Percentiles rank a stretch among this genome's conserved stretches.
Conservation (phyloP, 1,140 invertebrate species). For the Drosophila kurseongensis region DNA sequence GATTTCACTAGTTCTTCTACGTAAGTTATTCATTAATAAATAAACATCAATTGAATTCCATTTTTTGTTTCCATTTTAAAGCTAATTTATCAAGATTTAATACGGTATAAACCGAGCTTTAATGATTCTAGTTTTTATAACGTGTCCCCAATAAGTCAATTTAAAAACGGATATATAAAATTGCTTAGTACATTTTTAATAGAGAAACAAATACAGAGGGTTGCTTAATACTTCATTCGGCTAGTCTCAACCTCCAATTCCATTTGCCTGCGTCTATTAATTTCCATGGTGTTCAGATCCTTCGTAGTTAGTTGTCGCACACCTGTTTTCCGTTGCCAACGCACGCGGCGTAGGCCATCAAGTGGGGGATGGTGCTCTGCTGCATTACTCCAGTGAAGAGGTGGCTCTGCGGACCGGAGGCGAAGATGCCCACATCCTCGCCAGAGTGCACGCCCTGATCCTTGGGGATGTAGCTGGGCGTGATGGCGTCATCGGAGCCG, state of each 20-base stretch:
- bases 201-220: background rate
- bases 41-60: too few relatives aligned
- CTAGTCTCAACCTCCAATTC: background rate
- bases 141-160: background rate
- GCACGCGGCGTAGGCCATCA: slow-evolving; percentile 89
- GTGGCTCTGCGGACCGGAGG: slow-evolving; percentile 87
- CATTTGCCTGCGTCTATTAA: background rate
- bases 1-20: too few relatives aligned
- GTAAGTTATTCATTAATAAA: too few relatives aligned
- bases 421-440: slow-evolving; percentile 89
- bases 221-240: background rate
- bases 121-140: too few relatives aligned
- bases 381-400: slow-evolving; percentile 91
- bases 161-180: background rate
- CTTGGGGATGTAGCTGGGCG: slow-evolving; percentile 85
- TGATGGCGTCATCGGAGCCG: slow-evolving; percentile 69
- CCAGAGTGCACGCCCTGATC: slow-evolving; percentile 87
- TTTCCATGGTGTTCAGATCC: background rate
- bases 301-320: slow-evolving; percentile 37
- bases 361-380: slow-evolving; percentile 91
- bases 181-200: background rate
- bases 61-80: too few relatives aligned
- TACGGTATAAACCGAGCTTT: too few relatives aligned
- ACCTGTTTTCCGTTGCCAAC: slow-evolving; percentile 83
- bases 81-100: too few relatives aligned